Evolutionary conservation across 2,797 vertebrate genomes (phyloP).

Genomic region (Margarornis squamiger): DNA sequence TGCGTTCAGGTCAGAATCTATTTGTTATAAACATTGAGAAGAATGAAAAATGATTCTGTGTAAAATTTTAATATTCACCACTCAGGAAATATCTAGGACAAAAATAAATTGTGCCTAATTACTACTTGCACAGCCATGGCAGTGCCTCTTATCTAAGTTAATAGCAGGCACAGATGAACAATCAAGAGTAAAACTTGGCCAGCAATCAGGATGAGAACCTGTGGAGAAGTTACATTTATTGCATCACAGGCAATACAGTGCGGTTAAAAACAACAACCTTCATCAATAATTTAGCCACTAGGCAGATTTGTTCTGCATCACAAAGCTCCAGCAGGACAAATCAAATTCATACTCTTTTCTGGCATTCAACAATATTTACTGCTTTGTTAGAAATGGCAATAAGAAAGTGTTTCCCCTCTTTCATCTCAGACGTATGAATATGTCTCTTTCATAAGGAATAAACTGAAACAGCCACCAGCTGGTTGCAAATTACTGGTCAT

Average conservation of each 20-base stretch:
- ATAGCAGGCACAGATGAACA: background rate
- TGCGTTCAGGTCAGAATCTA: background rate
- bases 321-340: slow-evolving; percentile 26
- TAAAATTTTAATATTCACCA: slow-evolving; percentile 7
- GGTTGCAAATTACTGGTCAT: background rate
- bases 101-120: slow-evolving; percentile 24
- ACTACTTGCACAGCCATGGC: background rate
- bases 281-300: slow-evolving; percentile 67
- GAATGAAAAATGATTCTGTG: background rate
- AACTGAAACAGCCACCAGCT: background rate
- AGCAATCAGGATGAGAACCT: background rate
- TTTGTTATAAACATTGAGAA: background rate
- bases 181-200: background rate
- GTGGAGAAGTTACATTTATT: slow-evolving; percentile 25
- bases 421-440: background rate
- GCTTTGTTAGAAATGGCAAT: background rate
- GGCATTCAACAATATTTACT: background rate
- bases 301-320: background rate
- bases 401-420: background rate
- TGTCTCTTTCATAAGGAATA: background rate
- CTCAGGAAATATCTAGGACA: background rate
- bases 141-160: background rate
- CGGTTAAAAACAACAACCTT: slow-evolving; percentile 18
- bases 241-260: slow-evolving; percentile 9
- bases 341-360: background rate